Conservation (phyloP, 2,113 vertebrate genomes). For the Onychostruthus taczanowskii region DNA sequence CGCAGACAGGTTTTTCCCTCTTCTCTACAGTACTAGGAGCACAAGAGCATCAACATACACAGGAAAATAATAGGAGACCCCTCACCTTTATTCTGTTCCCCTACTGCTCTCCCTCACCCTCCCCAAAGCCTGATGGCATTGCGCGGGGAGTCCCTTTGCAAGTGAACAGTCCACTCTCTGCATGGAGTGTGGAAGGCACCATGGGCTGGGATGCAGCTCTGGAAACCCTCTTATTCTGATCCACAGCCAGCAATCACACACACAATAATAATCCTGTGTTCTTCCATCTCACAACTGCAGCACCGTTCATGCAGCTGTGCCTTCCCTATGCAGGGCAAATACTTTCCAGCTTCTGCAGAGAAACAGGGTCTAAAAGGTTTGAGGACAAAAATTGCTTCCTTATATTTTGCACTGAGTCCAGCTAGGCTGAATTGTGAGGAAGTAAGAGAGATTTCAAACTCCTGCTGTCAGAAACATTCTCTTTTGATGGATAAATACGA, state of each 20-base stretch:
- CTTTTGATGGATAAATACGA: neutral
- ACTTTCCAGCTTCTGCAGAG: neutral
- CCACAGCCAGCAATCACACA: neutral
- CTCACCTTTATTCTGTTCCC: neutral
- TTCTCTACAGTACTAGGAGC: neutral
- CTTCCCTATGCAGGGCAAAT: neutral
- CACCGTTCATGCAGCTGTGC: neutral
- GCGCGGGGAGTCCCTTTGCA: neutral
- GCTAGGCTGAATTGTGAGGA: neutral
- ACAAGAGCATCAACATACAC: fast-evolving
- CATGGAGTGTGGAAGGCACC: neutral
- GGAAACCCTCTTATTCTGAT: neutral
- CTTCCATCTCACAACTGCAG: neutral
- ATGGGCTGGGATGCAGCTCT: neutral
- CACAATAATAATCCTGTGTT: neutral
- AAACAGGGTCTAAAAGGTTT: neutral
- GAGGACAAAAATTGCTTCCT: neutral
- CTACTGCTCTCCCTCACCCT: neutral
- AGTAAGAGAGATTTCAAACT: neutral
- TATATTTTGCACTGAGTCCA: neutral
- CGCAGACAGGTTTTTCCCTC: neutral
- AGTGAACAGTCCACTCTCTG: neutral
- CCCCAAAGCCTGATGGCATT: neutral
- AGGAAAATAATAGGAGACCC: fast-evolving
- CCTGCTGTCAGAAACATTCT: neutral